Evolutionary conservation across 1,140 invertebrate species (phyloP), one percentile per base, ranked within the genome.

Genomic region (Zaprionus taronus): DNA sequence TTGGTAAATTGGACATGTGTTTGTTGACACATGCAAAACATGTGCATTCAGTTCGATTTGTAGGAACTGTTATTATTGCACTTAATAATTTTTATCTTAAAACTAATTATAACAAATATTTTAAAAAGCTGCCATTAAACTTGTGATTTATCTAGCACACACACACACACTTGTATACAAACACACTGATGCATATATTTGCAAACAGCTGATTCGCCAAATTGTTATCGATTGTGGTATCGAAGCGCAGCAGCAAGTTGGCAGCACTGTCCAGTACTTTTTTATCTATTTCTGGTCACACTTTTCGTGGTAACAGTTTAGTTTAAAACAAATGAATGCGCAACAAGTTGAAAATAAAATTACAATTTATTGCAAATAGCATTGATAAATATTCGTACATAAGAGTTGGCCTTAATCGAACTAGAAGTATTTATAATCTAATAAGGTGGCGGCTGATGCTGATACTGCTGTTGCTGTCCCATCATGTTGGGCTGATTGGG

Each of bases 401-500:
- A 41, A 70, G 51, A 77, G 28, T 44, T 57, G 49, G 47, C 34
- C 79, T 81, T 87, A 90, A 34, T 68, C 41, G 49, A 56, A 77
- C 11, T 81, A 74, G 15, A 66, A 67, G 56, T 68, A 53, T 55
- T 12, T 73, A 71, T 20, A 7, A 51, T 64, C 69, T 90, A 90
- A 70, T 85, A 90, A 22, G 81, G 85, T 24, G 86, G 85, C 17
- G 81, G 82, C 47, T 90, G 81, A 49, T 90, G 77, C 49, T 85
- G 85, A 77, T 90, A 92, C 72, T 91, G 91, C 24, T 90, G 87
- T 71, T 93, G 93, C 49, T 92, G 93, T 1, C 78, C 89, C 85
- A 91, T 93, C 93, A 92, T 93, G 80, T 83, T 91, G 58, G 63
- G 78, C 47, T 82, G 83, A 75, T 85, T 93, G 66, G 81, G 92